These are phyloP conservation scores for Tadarida brasiliensis DNA, from an alignment of 2,797 vertebrate genomes.

Conservation along the genomic window DNA sequence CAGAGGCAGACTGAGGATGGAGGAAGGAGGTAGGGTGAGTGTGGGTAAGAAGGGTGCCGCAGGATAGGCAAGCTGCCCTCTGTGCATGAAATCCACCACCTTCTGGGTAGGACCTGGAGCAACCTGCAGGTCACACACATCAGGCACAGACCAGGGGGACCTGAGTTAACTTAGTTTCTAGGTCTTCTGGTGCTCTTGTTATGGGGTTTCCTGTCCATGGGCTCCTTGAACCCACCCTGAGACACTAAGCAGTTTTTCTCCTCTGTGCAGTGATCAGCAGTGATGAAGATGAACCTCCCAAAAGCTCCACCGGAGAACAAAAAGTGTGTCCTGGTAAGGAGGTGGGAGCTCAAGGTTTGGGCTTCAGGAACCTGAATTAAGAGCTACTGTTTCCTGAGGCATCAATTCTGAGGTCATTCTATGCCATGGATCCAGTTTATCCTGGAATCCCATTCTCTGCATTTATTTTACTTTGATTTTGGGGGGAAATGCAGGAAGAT, in stretches of 20 bases:
- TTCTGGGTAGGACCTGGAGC: neutral
- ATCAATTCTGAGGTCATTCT: neutral
- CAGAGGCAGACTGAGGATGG: neutral
- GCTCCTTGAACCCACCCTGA: neutral
- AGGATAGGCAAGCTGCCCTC: neutral
- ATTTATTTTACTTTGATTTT: conserved; percentile 13
- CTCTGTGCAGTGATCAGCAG: conserved; percentile 69
- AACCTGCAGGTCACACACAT: neutral
- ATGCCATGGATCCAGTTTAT: neutral
- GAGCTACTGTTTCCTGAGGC: neutral
- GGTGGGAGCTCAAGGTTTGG: neutral
- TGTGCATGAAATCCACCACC: too few species aligned
- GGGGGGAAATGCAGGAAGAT: neutral
- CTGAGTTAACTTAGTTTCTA: neutral
- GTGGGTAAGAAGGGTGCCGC: neutral
- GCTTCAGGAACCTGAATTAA: neutral
- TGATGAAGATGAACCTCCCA: fast-evolving
- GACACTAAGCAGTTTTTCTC: neutral
- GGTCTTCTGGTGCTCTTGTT: neutral
- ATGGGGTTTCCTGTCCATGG: neutral
- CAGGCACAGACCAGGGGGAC: too few species aligned
- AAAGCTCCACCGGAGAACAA: neutral
- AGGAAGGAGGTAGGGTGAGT: neutral
- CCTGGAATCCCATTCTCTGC: neutral
- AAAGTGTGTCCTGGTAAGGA: neutral